Percentiles rank a stretch among this genome's conserved stretches.
Evolutionary conservation across 2,888 invertebrate species (phyloP).

Genomic region (Lysandra coridon): DNA sequence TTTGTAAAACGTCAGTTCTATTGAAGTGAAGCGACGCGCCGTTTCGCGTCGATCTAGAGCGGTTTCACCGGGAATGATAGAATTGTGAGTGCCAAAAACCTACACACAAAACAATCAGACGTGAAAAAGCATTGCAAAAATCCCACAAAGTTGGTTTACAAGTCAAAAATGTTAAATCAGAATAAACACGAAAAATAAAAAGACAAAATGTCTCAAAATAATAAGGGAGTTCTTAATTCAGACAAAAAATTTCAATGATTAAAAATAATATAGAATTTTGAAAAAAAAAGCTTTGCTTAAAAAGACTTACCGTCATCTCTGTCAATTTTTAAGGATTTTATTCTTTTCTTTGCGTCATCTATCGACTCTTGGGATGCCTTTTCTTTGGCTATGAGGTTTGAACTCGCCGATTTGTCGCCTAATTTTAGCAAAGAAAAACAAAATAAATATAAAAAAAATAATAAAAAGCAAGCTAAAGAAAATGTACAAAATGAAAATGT

Average conservation of each 20-base stretch:
- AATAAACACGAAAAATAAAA: conserved; percentile 34
- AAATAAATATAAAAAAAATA: conserved; percentile 43
- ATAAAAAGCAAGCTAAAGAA: conserved; percentile 42
- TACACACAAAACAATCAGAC: conserved; percentile 25
- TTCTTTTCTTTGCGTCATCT: conserved; percentile 70
- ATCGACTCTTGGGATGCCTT: conserved; percentile 67
- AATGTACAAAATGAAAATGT: conserved; percentile 43
- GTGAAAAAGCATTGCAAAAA: conserved; percentile 39
- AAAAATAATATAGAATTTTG: conserved; percentile 15
- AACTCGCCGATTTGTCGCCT: conserved; percentile 62
- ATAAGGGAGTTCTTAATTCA: background rate
- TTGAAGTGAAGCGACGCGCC: too few relatives aligned
- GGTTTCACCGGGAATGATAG: too few relatives aligned
- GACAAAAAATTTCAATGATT: conserved; percentile 1
- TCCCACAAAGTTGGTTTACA: conserved; percentile 71
- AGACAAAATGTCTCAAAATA: conserved; percentile 40
- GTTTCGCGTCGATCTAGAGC: too few relatives aligned
- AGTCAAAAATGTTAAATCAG: background rate
- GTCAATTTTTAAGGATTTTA: conserved; percentile 74
- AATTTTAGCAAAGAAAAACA: conserved; percentile 43
- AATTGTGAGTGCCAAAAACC: background rate
- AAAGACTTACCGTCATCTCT: conserved; percentile 71
- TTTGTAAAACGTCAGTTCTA: too few relatives aligned
- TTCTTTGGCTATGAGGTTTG: conserved; percentile 56
- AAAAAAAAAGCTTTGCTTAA: conserved; percentile 17